Evolutionary conservation across 2,797 vertebrate genomes (phyloP).

Genomic region (Cetoscarus ocellatus): DNA sequence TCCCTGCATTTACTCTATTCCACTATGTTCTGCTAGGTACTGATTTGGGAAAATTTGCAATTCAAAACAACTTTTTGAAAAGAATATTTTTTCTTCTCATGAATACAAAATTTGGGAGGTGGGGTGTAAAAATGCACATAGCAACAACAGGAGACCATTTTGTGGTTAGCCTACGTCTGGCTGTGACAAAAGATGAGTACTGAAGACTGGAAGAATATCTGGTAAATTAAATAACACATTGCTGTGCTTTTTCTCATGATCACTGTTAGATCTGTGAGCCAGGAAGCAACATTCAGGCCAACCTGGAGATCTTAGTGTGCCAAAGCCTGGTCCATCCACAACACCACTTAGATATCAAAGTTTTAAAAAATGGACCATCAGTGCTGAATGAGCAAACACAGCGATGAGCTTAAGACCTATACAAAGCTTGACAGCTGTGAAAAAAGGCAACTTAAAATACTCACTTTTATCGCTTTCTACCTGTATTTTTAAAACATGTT

Average conservation of each 20-base stretch:
- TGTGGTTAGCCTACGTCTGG: constrained; percentile 49
- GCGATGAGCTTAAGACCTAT: constrained; percentile 18
- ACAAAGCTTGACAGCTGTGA: constrained; percentile 61
- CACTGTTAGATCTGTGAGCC: constrained; percentile 31
- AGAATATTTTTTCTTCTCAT: constrained; percentile 82
- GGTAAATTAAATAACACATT: constrained; percentile 38
- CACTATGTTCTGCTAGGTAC: constrained; percentile 73
- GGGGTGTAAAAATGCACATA: constrained; percentile 72
- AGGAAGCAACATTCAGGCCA: constrained; percentile 34
- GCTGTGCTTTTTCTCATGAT: constrained; percentile 16
- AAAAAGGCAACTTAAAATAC: constrained; percentile 69
- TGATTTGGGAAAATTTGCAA: constrained; percentile 87
- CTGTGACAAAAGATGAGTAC: constrained; percentile 55
- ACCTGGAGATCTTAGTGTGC: constrained; percentile 47
- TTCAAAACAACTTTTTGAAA: constrained; percentile 86
- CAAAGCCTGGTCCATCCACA: constrained; percentile 26
- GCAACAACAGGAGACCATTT: constrained; percentile 71
- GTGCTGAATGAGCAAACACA: constrained; percentile 16
- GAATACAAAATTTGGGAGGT: constrained; percentile 82
- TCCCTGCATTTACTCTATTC: constrained; percentile 72
- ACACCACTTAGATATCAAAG: constrained; percentile 32
- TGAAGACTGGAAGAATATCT: constrained; percentile 39
- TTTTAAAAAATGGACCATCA: constrained; percentile 23
- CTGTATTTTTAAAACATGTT: constrained; percentile 53
- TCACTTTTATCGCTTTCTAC: constrained; percentile 75